Evolutionary conservation across 2,888 invertebrate species (phyloP).

Genomic region (Penaeus monodon): DNA sequence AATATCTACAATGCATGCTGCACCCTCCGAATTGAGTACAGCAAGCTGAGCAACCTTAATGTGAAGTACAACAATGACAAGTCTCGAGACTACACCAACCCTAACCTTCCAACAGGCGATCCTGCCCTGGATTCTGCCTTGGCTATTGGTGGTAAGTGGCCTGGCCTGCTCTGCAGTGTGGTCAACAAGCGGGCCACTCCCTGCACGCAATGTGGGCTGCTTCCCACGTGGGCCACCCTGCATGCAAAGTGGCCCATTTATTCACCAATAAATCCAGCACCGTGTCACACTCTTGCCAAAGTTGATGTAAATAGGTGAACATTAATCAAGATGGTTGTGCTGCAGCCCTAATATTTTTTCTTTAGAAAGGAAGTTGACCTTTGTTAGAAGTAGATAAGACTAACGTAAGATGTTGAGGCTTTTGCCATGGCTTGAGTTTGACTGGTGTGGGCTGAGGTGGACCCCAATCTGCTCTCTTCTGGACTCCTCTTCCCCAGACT

Average conservation of each 20-base stretch:
- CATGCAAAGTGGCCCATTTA: conserved; percentile 52
- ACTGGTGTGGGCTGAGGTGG: conserved; percentile 53
- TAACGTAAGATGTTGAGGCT: background rate
- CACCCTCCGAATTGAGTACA: conserved; percentile 98
- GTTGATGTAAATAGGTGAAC: background rate
- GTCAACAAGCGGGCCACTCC: conserved; percentile 54
- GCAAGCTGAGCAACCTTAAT: conserved; percentile 96
- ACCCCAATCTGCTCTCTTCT: conserved; percentile 57
- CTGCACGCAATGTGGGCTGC: conserved; percentile 60
- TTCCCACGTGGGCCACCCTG: conserved; percentile 54
- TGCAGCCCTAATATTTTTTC: no score
- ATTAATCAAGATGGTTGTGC: no score
- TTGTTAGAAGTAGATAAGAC: background rate
- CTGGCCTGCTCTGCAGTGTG: conserved; percentile 42
- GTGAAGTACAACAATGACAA: conserved; percentile 99
- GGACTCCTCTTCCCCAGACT: conserved; percentile 61
- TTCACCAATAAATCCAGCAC: conserved; percentile 52
- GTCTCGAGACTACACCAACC: conserved; percentile 98
- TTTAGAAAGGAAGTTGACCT: conserved; percentile 6
- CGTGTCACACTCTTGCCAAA: conserved; percentile 43
- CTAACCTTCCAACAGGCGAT: conserved; percentile 95
- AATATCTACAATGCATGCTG: conserved; percentile 99
- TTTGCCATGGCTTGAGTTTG: conserved; percentile 34
- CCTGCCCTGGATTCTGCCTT: conserved; percentile 72
- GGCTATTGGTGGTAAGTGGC: conserved; percentile 70